Percentiles rank a stretch among this genome's conserved stretches.
phyloP scores from a whole-genome alignment of 2,888 invertebrate species.

The Xylocampa areola region DNA sequence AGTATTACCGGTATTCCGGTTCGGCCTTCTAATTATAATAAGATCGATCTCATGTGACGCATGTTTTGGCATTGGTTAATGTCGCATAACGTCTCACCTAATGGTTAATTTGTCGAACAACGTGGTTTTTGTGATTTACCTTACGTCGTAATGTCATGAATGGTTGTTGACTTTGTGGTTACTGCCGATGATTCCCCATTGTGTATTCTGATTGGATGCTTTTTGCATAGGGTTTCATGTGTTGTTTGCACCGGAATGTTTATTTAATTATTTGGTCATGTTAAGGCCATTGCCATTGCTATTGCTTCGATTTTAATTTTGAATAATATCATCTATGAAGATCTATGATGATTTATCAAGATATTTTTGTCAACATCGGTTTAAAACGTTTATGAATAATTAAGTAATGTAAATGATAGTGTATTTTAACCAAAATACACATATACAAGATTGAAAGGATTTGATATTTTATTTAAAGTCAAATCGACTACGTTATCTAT shows the following conservation, averaged over 20 bases:
- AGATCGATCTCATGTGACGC: constrained; percentile 39
- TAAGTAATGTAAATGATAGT: too few species aligned
- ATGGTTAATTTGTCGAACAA: constrained; percentile 31
- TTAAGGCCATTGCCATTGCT: background rate
- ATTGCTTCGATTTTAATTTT: background rate
- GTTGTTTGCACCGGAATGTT: background rate
- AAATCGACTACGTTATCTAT: background rate
- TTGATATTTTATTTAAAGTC: background rate
- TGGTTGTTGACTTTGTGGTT: constrained; percentile 46
- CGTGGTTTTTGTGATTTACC: constrained; percentile 58
- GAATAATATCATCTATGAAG: too few species aligned
- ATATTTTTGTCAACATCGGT: too few species aligned
- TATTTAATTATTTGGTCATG: constrained; percentile 7
- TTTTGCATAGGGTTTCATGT: constrained; percentile 12
- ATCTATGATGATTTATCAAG: too few species aligned
- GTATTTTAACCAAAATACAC: too few species aligned
- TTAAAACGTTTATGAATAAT: too few species aligned
- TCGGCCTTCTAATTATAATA: constrained; percentile 51
- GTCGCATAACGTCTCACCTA: constrained; percentile 30
- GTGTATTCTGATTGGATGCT: constrained; percentile 17
- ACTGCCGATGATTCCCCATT: constrained; percentile 27
- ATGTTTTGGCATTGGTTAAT: constrained; percentile 43
- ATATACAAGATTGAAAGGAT: too few species aligned
- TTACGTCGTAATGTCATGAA: constrained; percentile 29
- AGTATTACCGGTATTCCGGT: constrained; percentile 38